A percentile compares a stretch with the other conserved stretches of the same genome.
phyloP scores from a whole-genome alignment of 2,113 vertebrate genomes.

The Eidolon helvum region DNA sequence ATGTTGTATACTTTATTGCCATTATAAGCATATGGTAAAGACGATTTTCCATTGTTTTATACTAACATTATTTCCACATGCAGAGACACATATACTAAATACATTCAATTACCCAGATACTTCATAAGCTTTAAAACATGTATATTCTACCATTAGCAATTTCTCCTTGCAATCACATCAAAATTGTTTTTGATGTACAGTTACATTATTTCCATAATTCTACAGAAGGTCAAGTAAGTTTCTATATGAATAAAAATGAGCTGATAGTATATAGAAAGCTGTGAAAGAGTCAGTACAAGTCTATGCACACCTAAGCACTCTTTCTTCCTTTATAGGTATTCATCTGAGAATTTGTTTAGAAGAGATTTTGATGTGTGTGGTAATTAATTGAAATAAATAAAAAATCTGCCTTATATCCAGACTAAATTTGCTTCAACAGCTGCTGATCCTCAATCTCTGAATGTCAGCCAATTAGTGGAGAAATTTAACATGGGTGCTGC shows the following conservation, averaged over 20 bases:
- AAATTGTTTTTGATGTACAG: neutral
- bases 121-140: neutral
- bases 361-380: constrained; percentile 52
- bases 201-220: neutral
- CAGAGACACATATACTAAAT: neutral
- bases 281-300: neutral
- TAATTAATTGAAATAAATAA: constrained; percentile 77
- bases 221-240: constrained; percentile 20
- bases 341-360: constrained; percentile 43
- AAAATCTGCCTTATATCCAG: constrained; percentile 62
- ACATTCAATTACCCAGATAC: neutral
- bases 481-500: constrained; percentile 36
- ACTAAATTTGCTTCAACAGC: constrained; percentile 63
- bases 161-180: neutral
- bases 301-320: neutral
- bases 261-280: neutral
- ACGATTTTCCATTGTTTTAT: constrained; percentile 48
- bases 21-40: constrained; percentile 32
- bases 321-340: constrained; percentile 37
- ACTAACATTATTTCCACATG: constrained; percentile 17
- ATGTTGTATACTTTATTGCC: constrained; percentile 53
- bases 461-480: constrained; percentile 68
- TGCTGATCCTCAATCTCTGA: constrained; percentile 58
- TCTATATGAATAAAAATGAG: neutral
- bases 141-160: neutral